Evolutionary conservation across 2,113 vertebrate genomes (phyloP).

Genomic region (Crotalus tigris): DNA sequence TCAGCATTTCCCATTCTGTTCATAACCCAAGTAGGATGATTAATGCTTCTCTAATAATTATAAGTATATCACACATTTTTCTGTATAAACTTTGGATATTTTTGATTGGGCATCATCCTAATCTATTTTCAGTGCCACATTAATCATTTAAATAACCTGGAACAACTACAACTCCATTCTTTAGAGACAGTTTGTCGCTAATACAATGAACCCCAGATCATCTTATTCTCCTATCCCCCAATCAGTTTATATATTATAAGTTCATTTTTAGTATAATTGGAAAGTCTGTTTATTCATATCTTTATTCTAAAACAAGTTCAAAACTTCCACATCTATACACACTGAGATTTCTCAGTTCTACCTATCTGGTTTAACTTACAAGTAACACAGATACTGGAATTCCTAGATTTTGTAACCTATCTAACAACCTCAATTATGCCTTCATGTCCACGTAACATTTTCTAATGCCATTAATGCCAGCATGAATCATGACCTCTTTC

Average conservation of each 20-base stretch:
- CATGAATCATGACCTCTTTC: not conserved
- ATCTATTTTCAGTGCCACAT: not conserved
- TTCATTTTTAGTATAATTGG: not conserved
- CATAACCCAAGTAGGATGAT: not conserved
- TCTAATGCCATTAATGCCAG: not conserved
- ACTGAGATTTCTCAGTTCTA: not conserved
- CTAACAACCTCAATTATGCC: not conserved
- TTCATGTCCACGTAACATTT: not conserved
- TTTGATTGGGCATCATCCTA: not conserved
- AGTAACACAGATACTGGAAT: not conserved
- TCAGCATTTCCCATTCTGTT: not conserved
- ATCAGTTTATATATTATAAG: not conserved
- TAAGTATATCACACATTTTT: not conserved
- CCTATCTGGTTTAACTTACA: not conserved
- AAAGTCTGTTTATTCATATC: not conserved
- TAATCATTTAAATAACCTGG: not conserved
- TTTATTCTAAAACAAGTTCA: not conserved
- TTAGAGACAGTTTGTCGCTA: not conserved
- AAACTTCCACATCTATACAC: not conserved
- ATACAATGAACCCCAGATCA: not conserved
- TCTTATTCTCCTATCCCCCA: not conserved
- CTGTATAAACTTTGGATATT: not conserved
- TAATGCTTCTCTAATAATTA: not conserved
- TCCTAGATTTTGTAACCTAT: not conserved
- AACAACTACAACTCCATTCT: not conserved